Percentiles rank a stretch among this genome's conserved stretches.
Evolutionary conservation across 1,140 invertebrate species (phyloP).

Genomic region (Hylyphantes graminicola): DNA sequence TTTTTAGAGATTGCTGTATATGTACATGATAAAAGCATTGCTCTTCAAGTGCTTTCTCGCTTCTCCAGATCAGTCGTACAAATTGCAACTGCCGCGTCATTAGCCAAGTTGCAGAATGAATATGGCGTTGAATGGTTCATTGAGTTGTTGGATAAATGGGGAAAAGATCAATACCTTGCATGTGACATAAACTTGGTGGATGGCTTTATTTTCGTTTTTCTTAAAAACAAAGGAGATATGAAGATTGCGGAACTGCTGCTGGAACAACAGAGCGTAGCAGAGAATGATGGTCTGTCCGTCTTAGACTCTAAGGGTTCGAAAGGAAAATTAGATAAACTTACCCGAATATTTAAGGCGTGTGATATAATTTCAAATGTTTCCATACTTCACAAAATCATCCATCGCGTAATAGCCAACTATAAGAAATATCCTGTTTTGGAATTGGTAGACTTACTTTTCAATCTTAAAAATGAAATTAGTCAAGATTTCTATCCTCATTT

Average conservation of each 20-base stretch:
- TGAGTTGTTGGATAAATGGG: not conserved
- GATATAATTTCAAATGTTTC: not conserved
- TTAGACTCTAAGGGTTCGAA: not conserved
- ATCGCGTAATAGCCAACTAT: not conserved
- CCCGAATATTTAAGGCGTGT: not conserved
- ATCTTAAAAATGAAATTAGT: not conserved
- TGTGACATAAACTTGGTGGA: not conserved
- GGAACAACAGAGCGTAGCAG: not conserved
- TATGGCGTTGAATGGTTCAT: not conserved
- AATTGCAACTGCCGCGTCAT: not conserved
- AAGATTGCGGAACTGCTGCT: not conserved
- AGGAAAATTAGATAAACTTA: not conserved
- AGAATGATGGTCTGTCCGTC: not conserved
- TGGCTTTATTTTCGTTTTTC: not conserved
- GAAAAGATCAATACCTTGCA: not conserved
- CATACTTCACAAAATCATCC: not conserved
- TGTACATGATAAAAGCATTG: not conserved
- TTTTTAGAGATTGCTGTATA: not conserved
- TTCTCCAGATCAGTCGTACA: not conserved
- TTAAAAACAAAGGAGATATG: not conserved
- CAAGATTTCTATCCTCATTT: not conserved
- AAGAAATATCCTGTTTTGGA: not conserved
- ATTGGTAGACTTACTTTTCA: not conserved
- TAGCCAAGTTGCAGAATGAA: not conserved
- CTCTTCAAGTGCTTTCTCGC: not conserved